Base-by-base conservation (phyloP, 2,797 vertebrate species). In the Leptodactylus fallax region DNA sequence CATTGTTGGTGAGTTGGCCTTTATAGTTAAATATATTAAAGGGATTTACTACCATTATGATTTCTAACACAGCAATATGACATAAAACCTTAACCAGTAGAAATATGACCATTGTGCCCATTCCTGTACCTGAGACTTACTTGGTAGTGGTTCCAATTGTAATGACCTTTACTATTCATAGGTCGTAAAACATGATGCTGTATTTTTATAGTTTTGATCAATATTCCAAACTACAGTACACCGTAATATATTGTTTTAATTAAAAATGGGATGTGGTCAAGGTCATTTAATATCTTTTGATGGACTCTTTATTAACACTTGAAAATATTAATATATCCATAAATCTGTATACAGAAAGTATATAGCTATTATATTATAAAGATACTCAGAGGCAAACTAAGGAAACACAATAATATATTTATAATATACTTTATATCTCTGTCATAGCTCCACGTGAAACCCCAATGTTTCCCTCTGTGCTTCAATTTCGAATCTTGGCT, bases 401-500 rank as follows among this genome's bases (percentile, higher is more conserved):
- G 36, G 36, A 23, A n/a, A 53, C 51, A 53, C n/a, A n/a, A n/a
- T 53, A 74, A 76, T 76, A 21, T n/a, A 51, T 77, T 51, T 85
- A 23, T 58, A 83, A 60, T n/a, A 11, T 23, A 60, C n/a, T 55
- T 51, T 16, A 25, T 74, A 25, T 25, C 6, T 45, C 47, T 63
- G n/a, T 55, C 49, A 13, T 14, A 45, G 49, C 55, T 12, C 47
- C 47, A 61, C 12, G 21, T 25, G 36, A 56, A 60, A 74, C n/a
- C 71, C 56, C 19, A 7, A 16, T n/a, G 45, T 61, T 78, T 83
- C 58, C 71, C 86, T 47, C 21, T 81, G 13, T 69, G 61, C 77
- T 77, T 60, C 87, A 79, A 80, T 84, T 85, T 47, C 23, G 51
- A 21, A 45, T 72, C 67, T 74, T 85, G 47, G n/a, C 74, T 51